phyloP scores from a whole-genome alignment of 53 echinoderm and acorn worm species.

The Antedon mediterranea region DNA sequence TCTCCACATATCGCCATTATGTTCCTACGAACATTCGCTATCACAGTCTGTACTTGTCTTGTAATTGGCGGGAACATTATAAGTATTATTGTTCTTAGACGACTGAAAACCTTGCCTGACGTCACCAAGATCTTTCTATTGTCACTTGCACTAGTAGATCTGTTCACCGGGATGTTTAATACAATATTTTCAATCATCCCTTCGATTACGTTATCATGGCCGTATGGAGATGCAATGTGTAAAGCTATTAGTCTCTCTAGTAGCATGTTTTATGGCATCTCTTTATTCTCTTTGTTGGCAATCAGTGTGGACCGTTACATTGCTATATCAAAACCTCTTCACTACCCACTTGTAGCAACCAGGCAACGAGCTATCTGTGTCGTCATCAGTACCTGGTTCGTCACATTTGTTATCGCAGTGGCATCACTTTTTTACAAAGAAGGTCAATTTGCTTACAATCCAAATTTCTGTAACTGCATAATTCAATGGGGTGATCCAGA shows the following conservation, averaged over 20 bases:
- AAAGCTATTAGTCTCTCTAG: constrained; percentile 7
- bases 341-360: background rate
- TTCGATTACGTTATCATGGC: constrained; percentile 6
- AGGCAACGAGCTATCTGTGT: background rate
- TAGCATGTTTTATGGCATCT: background rate
- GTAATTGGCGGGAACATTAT: constrained; percentile 6
- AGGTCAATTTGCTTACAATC: background rate
- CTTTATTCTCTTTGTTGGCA: constrained; percentile 12
- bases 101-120: constrained; percentile 7
- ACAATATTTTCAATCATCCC: background rate
- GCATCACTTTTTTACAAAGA: background rate
- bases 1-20: background rate
- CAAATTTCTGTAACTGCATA: background rate
- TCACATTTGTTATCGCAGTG: background rate
- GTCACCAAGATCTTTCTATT: constrained; percentile 9
- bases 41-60: background rate
- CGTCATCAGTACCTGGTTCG: constrained; percentile 2
- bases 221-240: constrained; percentile 10
- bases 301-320: constrained; percentile 21
- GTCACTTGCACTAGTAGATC: constrained; percentile 14
- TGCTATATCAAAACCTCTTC: constrained; percentile 12
- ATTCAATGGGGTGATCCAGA: background rate
- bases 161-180: background rate
- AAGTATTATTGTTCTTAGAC: constrained; percentile 6
- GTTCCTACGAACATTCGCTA: constrained; percentile 2